A percentile compares a stretch with the other conserved stretches of the same genome.
phyloP scores from a whole-genome alignment of 1,140 invertebrate species.

The Platorchestia sp. region DNA sequence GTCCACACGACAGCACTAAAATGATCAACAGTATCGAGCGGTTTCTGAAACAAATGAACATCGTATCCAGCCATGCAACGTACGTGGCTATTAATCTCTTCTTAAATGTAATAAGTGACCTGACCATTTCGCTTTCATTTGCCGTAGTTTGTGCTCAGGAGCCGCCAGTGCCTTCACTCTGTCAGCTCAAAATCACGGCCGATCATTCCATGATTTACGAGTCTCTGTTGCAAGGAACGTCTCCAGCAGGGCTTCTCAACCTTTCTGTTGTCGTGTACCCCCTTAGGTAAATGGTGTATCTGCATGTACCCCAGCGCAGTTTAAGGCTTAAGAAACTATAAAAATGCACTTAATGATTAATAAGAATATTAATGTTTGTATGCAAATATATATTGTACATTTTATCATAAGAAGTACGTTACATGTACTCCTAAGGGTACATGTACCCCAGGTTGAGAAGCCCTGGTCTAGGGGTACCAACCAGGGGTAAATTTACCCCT shows the following conservation, averaged over 20 bases:
- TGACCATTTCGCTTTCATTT: neutral
- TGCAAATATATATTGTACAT: too few relatives aligned
- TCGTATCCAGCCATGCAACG: neutral
- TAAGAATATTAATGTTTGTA: too few relatives aligned
- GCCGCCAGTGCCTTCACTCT: neutral
- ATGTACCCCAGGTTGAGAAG: too few relatives aligned
- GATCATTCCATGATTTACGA: neutral
- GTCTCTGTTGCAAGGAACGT: neutral
- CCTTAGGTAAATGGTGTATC: too few relatives aligned
- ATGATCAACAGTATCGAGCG: neutral
- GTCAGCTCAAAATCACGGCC: neutral
- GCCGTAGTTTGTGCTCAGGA: neutral
- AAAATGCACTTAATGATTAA: too few relatives aligned
- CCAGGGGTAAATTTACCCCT: too few relatives aligned
- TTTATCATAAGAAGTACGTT: too few relatives aligned
- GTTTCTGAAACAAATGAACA: neutral
- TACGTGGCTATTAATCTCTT: neutral
- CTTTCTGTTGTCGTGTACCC: too few relatives aligned
- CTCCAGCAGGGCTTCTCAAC: neutral
- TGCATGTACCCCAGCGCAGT: too few relatives aligned
- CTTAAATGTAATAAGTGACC: neutral
- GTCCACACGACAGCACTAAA: neutral
- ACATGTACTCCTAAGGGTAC: too few relatives aligned
- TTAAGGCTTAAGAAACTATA: too few relatives aligned
- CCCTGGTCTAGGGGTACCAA: too few relatives aligned